These are phyloP conservation scores for Plectropomus leopardus DNA, from an alignment of 2,113 vertebrate species.

Conservation along the genomic window DNA sequence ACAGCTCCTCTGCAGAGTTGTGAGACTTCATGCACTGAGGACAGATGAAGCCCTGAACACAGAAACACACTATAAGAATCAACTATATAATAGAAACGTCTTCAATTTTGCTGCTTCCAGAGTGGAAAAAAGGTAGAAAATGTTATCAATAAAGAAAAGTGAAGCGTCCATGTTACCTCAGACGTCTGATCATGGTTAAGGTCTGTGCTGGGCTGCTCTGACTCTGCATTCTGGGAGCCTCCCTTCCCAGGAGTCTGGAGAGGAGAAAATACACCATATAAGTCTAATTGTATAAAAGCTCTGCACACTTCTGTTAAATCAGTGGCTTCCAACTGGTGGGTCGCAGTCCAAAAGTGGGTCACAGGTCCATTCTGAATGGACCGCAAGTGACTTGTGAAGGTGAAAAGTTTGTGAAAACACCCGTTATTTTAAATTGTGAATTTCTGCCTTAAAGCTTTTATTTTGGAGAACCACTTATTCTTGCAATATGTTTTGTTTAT, in stretches of 20 bases:
- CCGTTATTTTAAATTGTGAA: no score
- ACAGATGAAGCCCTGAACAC: slow-evolving; percentile 96
- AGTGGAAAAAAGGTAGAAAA: background rate
- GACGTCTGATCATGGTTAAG: slow-evolving; percentile 94
- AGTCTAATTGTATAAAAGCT: background rate
- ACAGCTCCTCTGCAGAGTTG: slow-evolving; percentile 97
- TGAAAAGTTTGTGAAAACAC: no score
- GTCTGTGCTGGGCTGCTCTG: slow-evolving; percentile 92
- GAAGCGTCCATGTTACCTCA: slow-evolving; percentile 86
- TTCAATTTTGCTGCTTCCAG: background rate
- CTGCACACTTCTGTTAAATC: background rate
- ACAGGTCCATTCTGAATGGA: no score
- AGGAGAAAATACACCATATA: background rate
- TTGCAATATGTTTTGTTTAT: no score
- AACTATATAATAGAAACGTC: background rate
- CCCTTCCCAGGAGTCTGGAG: slow-evolving; percentile 96
- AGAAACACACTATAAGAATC: slow-evolving; percentile 12
- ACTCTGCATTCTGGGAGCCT: slow-evolving; percentile 94
- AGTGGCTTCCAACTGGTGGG: no score
- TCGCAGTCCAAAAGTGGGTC: no score
- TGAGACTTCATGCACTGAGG: slow-evolving; percentile 99
- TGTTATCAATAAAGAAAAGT: background rate
- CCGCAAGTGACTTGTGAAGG: no score
- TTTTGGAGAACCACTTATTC: no score
- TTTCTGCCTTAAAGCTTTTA: no score